Conservation (phyloP, 2,113 vertebrate genomes). For the Tupaia tana region DNA sequence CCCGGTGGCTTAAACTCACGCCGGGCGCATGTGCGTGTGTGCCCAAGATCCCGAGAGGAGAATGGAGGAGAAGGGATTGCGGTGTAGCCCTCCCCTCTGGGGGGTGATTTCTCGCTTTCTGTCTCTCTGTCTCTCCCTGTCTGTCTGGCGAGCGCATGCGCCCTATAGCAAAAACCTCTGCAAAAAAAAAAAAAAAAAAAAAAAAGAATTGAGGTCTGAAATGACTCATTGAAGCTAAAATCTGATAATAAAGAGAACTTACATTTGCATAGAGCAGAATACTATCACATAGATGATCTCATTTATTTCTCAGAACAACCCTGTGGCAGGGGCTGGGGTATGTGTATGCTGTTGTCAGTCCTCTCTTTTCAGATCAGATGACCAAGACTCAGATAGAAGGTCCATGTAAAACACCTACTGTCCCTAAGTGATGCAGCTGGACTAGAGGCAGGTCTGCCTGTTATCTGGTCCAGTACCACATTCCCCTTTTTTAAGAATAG, state of each 20-base stretch:
- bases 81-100: too few relatives aligned
- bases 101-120: too few relatives aligned
- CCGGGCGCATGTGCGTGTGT: too few relatives aligned
- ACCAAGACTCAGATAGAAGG: not conserved
- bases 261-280: not conserved
- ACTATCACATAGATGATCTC: not conserved
- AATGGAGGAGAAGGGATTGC: too few relatives aligned
- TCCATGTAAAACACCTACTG: not conserved
- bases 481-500: not conserved
- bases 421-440: not conserved
- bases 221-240: slow-evolving; percentile 51
- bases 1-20: too few relatives aligned
- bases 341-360: not conserved
- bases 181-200: too few relatives aligned
- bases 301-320: slow-evolving; percentile 52
- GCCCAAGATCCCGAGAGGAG: too few relatives aligned
- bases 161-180: too few relatives aligned
- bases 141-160: too few relatives aligned
- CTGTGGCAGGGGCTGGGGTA: not conserved
- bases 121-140: too few relatives aligned
- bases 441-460: not conserved
- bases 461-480: not conserved
- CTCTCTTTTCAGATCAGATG: not conserved
- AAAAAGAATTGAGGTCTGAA: slow-evolving; percentile 21
- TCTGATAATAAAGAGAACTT: slow-evolving; percentile 51